Conservation (phyloP, 2,888 invertebrate genomes). For the Elysia crispata region DNA sequence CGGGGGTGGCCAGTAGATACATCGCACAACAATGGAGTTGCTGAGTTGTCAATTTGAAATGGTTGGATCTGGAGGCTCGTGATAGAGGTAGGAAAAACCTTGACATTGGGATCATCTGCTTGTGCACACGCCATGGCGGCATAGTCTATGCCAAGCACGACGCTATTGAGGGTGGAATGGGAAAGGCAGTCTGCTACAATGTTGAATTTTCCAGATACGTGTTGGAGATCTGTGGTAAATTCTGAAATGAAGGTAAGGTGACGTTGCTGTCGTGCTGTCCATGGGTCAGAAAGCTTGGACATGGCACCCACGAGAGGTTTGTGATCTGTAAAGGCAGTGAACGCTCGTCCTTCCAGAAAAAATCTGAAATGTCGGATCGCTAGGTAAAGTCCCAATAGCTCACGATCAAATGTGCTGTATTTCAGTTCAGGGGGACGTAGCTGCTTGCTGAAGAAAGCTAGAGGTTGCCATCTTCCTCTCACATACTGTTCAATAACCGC, state of each 20-base stretch:
- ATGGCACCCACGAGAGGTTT: no score
- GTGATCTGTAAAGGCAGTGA: no score
- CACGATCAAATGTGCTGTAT: no score
- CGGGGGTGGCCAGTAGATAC: background rate
- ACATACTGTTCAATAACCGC: no score
- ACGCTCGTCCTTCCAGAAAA: no score
- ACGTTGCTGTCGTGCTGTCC: slow-evolving; percentile 4
- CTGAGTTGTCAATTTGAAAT: background rate
- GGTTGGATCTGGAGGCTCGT: background rate
- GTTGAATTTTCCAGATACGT: background rate
- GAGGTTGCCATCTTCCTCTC: no score
- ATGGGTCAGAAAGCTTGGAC: background rate
- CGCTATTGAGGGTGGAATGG: background rate
- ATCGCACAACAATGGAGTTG: background rate
- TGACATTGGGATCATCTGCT: background rate
- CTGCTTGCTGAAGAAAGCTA: no score
- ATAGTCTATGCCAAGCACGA: background rate
- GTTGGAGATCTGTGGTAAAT: background rate
- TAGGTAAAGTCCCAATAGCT: no score
- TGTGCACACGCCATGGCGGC: background rate
- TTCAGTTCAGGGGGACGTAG: no score
- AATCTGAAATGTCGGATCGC: no score
- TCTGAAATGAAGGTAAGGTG: background rate
- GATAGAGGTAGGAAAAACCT: background rate
- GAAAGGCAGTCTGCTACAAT: slow-evolving; percentile 6